Evolutionary conservation across 1,140 invertebrate species (phyloP), one percentile per base, ranked within the genome.

Genomic region (Conus betulinus): DNA sequence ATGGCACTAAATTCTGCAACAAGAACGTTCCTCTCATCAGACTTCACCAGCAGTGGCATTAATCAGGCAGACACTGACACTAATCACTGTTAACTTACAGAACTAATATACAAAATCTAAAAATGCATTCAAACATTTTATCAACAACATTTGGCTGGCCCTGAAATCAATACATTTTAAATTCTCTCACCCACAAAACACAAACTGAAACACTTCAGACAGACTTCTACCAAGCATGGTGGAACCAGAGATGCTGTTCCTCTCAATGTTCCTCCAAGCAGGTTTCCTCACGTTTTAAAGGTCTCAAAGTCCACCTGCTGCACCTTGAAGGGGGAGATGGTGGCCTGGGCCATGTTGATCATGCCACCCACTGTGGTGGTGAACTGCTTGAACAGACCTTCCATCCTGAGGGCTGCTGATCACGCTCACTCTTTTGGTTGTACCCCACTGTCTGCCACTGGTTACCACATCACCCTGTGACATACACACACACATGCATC

Each of bases 251-350:
- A 39, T 39, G 39, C 39, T 39, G 39, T 39, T 39, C 39, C 39
- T 39, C 39, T 39, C 39, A 39, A 39, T 39, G 39, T 39, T 39
- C 39, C 39, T 39, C 39, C 39, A 39, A 39, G 39, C 3, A 3
- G 39, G 27, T 55, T 52, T 60, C 79, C 82, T 51, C 91, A 92
- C 92, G 82, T 84, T 78, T 89, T 88, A 76, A 91, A 91, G 55
- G 63, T 87, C 10, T 93, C 92, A 53, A 84, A 84, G 67, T 92
- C 91, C 7, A 90, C 87, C 39, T 71, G 39, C 39, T 90, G 89
- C 17, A 93, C 91, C 87, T 91, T 91, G 79, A 87, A 90, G n/a
- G 92, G 92, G 39, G 87, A 90, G 17, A 93, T 91, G 82, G 88
- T 93, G 17, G 92, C 91, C 51, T 85, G 67, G 5, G 90, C 91